Evolutionary conservation across 2,797 vertebrate genomes (phyloP), one percentile per base, ranked within the genome.

Genomic region (Artibeus jamaicensis): DNA sequence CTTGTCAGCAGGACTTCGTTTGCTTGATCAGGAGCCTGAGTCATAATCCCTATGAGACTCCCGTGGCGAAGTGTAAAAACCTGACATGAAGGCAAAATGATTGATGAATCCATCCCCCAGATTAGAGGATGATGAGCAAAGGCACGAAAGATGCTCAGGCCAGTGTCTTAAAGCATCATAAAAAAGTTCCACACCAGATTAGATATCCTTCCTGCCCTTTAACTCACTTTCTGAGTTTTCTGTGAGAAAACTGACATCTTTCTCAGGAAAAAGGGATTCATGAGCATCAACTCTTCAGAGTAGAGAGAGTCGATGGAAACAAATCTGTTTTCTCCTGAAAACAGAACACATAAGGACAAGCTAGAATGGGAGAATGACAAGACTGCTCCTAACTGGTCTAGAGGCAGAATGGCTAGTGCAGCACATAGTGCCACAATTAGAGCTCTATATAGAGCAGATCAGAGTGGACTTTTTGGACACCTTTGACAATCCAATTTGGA

Each of bases 1-100:
- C 86, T 86, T 83, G 78, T 91, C 89, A 91, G 91, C 94, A 95
- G 82, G 88, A 84, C 55, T 34, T 59, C 73, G 86, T 34, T 79
- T 26, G 44, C 74, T 89, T 77, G 59, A 87, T 93, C 70, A 70
- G 76, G 29, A 65, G 7, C 11, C 89, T n/a, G 42, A 73, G 70
- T 82, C 78, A 24, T 91, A 88, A 96, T 94, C 96, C 94, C 82
- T 22, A 12, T 44, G 59, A 86, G 50, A 59, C 55, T 92, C 44
- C 50, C 90, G 55, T 44, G 53, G 82, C 53, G 62, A 39, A 73
- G 46, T 85, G 50, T 55, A 29, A 92, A 48, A 44, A 93, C 73
- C 9, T 78, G 84, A 76, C 32, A 4, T n/a, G 81, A 83, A 70
- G 42, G 32, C 88, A 53, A 95, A 89, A 79, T 39, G 26, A n/a